These are phyloP conservation scores for Danio tinwini DNA, from an alignment of 2,797 vertebrate genomes.

Conservation along the genomic window DNA sequence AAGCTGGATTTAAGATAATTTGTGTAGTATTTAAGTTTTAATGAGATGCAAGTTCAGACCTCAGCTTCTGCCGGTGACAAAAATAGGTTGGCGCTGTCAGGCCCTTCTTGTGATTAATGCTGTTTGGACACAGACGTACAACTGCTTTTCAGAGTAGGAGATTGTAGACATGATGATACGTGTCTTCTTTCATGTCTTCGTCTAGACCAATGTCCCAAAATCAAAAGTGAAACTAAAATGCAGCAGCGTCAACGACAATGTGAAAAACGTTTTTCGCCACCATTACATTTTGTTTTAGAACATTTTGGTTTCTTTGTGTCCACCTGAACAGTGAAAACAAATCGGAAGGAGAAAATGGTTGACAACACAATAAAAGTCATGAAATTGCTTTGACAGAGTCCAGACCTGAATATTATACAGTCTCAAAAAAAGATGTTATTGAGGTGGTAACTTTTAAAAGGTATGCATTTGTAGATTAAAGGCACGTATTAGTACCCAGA, in stretches of 20 bases:
- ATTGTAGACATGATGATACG: conserved; percentile 10
- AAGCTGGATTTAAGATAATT: conserved; percentile 9
- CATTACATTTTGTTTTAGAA: no score
- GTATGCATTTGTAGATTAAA: no score
- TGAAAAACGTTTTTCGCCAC: background rate
- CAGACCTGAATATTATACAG: no score
- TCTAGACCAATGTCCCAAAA: background rate
- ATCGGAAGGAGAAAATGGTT: no score
- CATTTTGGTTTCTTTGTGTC: no score
- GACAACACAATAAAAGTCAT: no score
- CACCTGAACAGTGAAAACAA: background rate
- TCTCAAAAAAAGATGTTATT: no score
- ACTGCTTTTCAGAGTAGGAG: background rate
- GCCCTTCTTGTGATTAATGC: conserved; percentile 16
- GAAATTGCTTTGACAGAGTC: no score
- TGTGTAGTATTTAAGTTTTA: conserved; percentile 28
- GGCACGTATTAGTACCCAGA: no score
- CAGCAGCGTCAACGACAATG: background rate
- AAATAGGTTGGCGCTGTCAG: conserved; percentile 7
- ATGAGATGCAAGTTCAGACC: conserved; percentile 33
- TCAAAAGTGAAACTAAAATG: conserved; percentile 20
- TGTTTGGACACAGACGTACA: background rate
- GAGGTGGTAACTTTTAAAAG: no score
- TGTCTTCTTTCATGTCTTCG: conserved; percentile 8
- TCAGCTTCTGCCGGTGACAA: background rate